Evolutionary conservation across 2,113 vertebrate genomes (phyloP), one percentile per base, ranked within the genome.

Genomic region (Aythya baeri): DNA sequence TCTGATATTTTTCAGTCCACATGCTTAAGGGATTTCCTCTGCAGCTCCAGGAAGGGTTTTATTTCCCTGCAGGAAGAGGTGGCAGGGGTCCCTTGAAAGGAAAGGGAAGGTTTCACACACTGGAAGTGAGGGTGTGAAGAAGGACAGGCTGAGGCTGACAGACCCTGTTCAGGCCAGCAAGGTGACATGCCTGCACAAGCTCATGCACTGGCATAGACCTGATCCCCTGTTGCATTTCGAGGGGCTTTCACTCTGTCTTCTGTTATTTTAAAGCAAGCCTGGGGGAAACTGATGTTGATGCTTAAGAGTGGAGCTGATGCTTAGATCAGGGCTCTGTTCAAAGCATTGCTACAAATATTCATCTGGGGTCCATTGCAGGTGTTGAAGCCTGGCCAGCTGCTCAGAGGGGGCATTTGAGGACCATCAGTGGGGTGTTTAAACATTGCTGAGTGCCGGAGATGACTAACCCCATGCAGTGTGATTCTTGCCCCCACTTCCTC

Each of bases 1-100:
- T 78, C 58, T 55, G 80, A 57, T 87, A 32, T 80, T 95, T 91
- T 81, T 63, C 82, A 62, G 44, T 74, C 61, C 74, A 52, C 49
- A 32, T 72, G 59, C 78, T 65, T 66, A 86, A 86, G 88, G 86
- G 91, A 91, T 95, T 93, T 96, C 86, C 76, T 87, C 49, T 81
- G 73, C 55, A 68, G 85, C 70, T 65, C 84, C 36, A 41, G 83
- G 59, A 71, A 58, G 15, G 80, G 49, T 36, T 94, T 91, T 79
- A 17, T 84, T 91, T 89, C 83, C 43, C 58, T 82, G 80, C 2
- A 18, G 83, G 61, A 62, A 78, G 70, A 77, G 87, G 58, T 46
- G 73, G 46, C 11, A 68, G 54, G 36, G 36, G 38, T 84, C 54
- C 29, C 50, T 78, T 76, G 55, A 32, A n/a, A 66, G 77, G 25